A percentile compares a stretch with the other conserved stretches of the same genome.
Evolutionary conservation across 2,797 vertebrate species (phyloP).

Genomic region (Sternarchorhynchus goeldii): DNA sequence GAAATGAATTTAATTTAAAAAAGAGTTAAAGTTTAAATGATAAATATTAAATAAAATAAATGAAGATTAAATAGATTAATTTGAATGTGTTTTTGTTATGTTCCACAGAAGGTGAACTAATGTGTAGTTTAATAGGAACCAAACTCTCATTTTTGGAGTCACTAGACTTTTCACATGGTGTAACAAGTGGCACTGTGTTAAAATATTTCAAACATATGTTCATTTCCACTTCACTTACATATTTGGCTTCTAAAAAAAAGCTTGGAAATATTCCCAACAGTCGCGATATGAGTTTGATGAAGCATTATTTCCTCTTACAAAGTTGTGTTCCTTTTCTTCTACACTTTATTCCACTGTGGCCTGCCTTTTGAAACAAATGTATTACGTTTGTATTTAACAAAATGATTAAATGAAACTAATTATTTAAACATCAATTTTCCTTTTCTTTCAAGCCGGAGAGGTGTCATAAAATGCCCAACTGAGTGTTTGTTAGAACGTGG

Average conservation of each 20-base stretch:
- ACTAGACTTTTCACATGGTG: no score
- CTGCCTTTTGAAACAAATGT: conserved; percentile 28
- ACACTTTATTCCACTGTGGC: conserved; percentile 21
- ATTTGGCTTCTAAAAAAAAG: neutral
- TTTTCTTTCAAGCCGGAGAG: conserved; percentile 12
- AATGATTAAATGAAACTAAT: conserved; percentile 56
- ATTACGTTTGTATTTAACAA: conserved; percentile 29
- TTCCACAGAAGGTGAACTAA: neutral
- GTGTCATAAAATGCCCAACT: neutral
- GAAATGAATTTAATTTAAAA: neutral
- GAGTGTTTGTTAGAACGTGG: no score
- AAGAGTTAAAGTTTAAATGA: neutral
- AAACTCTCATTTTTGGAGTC: no score
- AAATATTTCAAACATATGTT: neutral
- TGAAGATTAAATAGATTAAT: neutral
- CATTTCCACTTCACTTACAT: neutral
- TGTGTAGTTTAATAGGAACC: conserved; percentile 9
- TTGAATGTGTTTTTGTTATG: conserved; percentile 15
- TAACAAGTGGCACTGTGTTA: neutral
- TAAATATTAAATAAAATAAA: conserved; percentile 1
- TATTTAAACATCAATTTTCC: conserved; percentile 33
- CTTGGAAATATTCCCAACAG: neutral
- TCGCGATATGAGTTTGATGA: neutral
- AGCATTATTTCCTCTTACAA: no score
- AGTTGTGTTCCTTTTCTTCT: neutral